Evolutionary conservation across 1,140 invertebrate genomes (phyloP).

Genomic region (Schlechtendalia chinensis): DNA sequence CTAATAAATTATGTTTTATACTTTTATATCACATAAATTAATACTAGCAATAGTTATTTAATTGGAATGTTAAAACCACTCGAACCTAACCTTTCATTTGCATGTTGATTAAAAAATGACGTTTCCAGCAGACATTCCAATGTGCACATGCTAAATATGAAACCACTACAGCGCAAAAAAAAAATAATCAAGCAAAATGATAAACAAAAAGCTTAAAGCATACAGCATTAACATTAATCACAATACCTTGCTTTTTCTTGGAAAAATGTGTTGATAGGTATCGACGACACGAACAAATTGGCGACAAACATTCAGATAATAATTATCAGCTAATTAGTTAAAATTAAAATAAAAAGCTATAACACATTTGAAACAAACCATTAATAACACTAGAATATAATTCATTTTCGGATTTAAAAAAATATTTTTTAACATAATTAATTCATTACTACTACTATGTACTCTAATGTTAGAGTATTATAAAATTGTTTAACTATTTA

Average conservation of each 20-base stretch:
- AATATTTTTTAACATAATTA: neutral
- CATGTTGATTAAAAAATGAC: neutral
- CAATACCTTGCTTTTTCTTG: constrained; percentile 46
- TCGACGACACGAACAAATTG: constrained; percentile 39
- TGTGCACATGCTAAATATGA: neutral
- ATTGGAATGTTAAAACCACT: no score
- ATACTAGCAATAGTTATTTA: no score
- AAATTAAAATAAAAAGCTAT: constrained; percentile 19
- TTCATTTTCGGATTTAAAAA: neutral
- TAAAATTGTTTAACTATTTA: no score
- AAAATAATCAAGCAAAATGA: neutral
- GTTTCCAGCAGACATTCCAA: neutral
- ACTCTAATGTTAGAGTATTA: no score
- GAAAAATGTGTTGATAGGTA: constrained; percentile 28
- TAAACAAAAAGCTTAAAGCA: neutral
- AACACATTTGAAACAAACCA: constrained; percentile 25
- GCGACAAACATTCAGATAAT: constrained; percentile 34
- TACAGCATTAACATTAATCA: constrained; percentile 35
- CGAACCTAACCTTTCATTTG: no score
- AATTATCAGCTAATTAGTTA: constrained; percentile 18
- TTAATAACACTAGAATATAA: constrained; percentile 3
- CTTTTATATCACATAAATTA: no score
- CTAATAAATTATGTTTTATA: no score
- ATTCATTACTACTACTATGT: neutral
- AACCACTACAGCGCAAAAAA: neutral